A percentile compares a stretch with the other conserved stretches of the same genome.
Conservation (phyloP, 2,797 vertebrate genomes). For the Falco biarmicus region DNA sequence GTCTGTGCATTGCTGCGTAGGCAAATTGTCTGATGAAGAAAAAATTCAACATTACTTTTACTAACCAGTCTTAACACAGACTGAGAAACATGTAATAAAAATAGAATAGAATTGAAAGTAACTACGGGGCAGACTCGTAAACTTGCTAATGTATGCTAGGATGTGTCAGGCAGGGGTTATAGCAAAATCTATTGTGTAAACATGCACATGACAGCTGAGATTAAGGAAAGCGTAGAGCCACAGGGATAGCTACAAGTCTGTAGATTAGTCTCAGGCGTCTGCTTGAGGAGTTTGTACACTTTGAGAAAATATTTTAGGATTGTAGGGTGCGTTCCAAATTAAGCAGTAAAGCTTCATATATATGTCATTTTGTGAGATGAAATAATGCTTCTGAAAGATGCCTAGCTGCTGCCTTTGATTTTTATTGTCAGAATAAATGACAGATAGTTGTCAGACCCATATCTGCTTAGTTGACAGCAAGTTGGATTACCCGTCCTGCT, state of each 20-base stretch:
- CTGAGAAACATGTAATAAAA: background rate
- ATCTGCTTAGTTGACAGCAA: background rate
- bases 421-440: background rate
- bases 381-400: background rate
- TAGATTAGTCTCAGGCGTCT: background rate
- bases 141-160: background rate
- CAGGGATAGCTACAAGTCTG: background rate
- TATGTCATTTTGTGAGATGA: background rate
- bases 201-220: background rate
- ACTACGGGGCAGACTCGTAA: background rate
- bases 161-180: background rate
- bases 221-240: background rate
- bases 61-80: background rate
- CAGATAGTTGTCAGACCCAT: background rate
- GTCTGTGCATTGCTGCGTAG: background rate
- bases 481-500: background rate
- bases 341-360: accelerated
- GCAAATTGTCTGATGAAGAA: background rate
- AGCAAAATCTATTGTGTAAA: background rate
- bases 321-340: background rate
- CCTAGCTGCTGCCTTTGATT: background rate
- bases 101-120: background rate
- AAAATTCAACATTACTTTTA: background rate
- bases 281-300: background rate
- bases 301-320: background rate